These are phyloP conservation scores for Beroe ovata DNA, from an alignment of 37 sponge, comb jelly and placozoan species.

Conservation along the genomic window DNA sequence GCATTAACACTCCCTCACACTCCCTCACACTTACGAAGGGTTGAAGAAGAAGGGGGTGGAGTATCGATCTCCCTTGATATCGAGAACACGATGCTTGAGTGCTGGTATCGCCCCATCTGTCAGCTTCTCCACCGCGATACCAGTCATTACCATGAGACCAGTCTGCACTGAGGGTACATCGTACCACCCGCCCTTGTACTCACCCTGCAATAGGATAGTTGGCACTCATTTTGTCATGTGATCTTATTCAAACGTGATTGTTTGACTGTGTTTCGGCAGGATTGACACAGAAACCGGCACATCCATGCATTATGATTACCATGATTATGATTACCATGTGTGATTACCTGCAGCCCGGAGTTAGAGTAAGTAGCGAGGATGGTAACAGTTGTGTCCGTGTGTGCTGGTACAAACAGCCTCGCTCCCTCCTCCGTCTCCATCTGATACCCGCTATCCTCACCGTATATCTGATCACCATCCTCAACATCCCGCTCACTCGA, in stretches of 20 bases:
- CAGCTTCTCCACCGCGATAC: background rate
- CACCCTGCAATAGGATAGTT: too few relatives aligned
- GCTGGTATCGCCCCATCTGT: constrained; percentile 3
- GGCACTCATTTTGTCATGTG: too few relatives aligned
- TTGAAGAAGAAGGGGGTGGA: constrained; percentile 61
- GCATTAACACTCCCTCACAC: too few relatives aligned
- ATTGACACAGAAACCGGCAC: too few relatives aligned
- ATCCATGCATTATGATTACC: too few relatives aligned
- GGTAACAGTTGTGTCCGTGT: constrained; percentile 45
- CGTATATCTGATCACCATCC: constrained; percentile 17
- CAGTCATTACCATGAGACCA: constrained; percentile 3
- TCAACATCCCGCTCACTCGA: background rate
- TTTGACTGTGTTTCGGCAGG: too few relatives aligned
- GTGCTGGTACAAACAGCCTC: constrained; percentile 10
- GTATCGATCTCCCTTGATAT: constrained; percentile 45
- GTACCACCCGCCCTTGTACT: constrained; percentile 45
- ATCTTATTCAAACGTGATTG: too few relatives aligned
- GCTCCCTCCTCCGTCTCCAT: constrained; percentile 12
- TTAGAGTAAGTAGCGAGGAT: constrained; percentile 51
- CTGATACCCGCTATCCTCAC: background rate
- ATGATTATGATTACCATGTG: background rate
- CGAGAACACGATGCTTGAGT: constrained; percentile 24
- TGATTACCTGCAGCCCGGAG: constrained; percentile 38
- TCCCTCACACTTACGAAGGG: constrained; percentile 43
- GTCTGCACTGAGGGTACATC: constrained; percentile 30